Base-by-base conservation (phyloP, 2,888 invertebrate genomes). In the Drosophila siamana region DNA sequence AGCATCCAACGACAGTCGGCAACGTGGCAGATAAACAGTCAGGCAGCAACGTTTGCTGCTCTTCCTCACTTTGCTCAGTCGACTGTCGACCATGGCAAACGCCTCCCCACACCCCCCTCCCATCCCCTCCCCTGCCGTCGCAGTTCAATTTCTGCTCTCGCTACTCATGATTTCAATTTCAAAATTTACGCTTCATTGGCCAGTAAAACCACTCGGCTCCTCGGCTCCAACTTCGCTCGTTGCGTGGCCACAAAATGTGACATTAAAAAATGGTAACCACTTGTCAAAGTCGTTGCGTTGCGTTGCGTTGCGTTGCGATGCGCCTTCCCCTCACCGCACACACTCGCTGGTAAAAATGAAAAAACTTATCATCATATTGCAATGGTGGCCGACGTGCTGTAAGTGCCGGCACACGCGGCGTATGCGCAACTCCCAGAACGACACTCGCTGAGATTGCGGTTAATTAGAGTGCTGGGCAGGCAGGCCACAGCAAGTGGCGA, bases 221-320 rank as follows among this genome's bases (percentile, higher is more conserved):
- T 19, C 19, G 19, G 19, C 19, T 19, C 19, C 19, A 19, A 19
- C 16, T 1, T 7, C 33, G 5, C 41, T 47, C 69, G 38, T 50
- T 63, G 60, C 38, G 51, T 51, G 57, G 66, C 70, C 66, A 67
- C 80, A 87, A 76, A 88, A 83, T 79, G 86, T 86, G 83, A 82
- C 83, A 88, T 86, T 86, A 70, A 83, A 88, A 82, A 88, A 86
- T 83, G 80, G 71, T 88, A 68, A 77, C 77, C 86, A 88, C 83
- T 83, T 83, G 74, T 83, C 83, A 88, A 86, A 75, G 65, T 64
- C 28, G 62, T 7, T n/a, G n/a, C n/a, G n/a, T n/a, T n/a, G n/a
- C n/a, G n/a, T n/a, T n/a, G n/a, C n/a, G n/a, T n/a, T n/a, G n/a
- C n/a, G n/a, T n/a, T n/a, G n/a, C n/a, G n/a, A n/a, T n/a, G n/a